Percentiles rank a stretch among this genome's conserved stretches.
Evolutionary conservation across 2,888 invertebrate species (phyloP).

Genomic region (Tanytarsus gracilentus): DNA sequence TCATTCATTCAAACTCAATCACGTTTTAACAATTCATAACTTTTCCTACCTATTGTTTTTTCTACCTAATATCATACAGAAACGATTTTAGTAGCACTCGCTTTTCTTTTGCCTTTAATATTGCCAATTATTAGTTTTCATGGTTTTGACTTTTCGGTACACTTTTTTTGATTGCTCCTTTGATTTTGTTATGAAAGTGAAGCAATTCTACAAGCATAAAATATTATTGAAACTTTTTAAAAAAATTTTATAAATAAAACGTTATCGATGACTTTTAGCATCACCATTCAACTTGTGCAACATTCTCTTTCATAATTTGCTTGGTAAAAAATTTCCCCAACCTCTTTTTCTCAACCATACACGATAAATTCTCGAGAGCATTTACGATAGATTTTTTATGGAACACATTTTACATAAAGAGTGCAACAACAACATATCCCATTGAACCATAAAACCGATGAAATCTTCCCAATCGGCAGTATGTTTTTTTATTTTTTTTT

Average conservation of each 20-base stretch:
- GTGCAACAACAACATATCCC: too few species aligned
- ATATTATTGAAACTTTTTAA: too few species aligned
- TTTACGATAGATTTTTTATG: too few species aligned
- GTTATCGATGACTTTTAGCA: too few species aligned
- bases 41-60: conserved; percentile 2
- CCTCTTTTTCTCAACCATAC: too few species aligned
- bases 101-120: background rate
- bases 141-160: background rate
- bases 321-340: too few species aligned
- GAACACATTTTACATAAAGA: too few species aligned
- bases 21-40: conserved; percentile 18
- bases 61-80: too few species aligned
- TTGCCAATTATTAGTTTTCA: conserved; percentile 22
- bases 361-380: too few species aligned
- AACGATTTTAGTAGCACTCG: too few species aligned
- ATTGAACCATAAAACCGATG: background rate
- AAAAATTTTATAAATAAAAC: too few species aligned
- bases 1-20: conserved; percentile 19
- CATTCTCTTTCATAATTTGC: too few species aligned
- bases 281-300: background rate
- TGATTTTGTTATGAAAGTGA: background rate
- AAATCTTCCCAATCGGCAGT: background rate
- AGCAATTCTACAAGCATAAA: background rate
- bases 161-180: background rate
- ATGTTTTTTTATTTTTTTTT: background rate